Evolutionary conservation across 1,140 invertebrate species (phyloP).

Genomic region (Colletes latitarsis): DNA sequence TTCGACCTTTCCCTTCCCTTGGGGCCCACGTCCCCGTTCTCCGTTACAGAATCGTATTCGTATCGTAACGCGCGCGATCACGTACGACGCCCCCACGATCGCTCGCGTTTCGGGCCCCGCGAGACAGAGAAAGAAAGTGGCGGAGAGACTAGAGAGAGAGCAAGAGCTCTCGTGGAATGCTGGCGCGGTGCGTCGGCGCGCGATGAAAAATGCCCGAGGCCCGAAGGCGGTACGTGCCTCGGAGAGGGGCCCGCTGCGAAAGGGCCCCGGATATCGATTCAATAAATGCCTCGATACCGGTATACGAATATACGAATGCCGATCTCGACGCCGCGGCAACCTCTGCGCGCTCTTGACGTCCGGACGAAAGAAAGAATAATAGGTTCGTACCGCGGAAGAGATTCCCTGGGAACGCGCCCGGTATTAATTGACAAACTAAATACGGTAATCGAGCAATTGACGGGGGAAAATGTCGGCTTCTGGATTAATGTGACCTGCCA

Average conservation of each 20-base stretch:
- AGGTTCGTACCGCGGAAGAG: conserved; percentile 11
- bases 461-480: conserved; percentile 20
- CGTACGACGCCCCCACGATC: neutral
- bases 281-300: conserved; percentile 59
- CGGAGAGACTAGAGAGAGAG: neutral
- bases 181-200: conserved; percentile 52
- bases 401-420: conserved; percentile 31
- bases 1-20: no score
- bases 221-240: conserved; percentile 60
- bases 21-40: neutral
- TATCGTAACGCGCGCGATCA: no score
- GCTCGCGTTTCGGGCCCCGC: neutral
- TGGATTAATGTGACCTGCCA: conserved; percentile 20
- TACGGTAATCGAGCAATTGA: conserved; percentile 41
- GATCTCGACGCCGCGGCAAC: neutral
- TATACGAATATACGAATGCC: conserved; percentile 21
- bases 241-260: conserved; percentile 60
- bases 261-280: conserved; percentile 65
- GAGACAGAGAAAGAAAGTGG: neutral
- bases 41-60: neutral
- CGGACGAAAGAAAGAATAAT: conserved; percentile 26
- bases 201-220: conserved; percentile 65
- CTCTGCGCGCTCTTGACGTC: conserved; percentile 1
- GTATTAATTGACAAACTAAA: conserved; percentile 69
- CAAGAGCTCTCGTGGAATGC: conserved; percentile 47